Evolutionary conservation across 35 echinoderm and acorn worm species (phyloP).

Genomic region (Chiridota heheva): DNA sequence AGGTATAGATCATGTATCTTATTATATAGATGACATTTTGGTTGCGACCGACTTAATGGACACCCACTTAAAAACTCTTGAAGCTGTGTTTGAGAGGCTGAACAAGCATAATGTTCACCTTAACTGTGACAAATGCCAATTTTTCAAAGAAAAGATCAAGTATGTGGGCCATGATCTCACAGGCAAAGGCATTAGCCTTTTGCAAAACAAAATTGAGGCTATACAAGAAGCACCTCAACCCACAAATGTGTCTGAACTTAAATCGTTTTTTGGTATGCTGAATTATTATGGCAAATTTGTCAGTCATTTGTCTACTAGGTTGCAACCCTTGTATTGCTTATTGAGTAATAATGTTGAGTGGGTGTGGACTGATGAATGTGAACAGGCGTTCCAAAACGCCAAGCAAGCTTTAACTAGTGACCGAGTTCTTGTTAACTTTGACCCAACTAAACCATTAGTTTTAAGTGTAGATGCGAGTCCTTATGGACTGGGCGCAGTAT

Average conservation of each 20-base stretch:
- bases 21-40: conserved; percentile 35
- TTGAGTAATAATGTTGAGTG: conserved; percentile 1
- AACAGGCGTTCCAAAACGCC: conserved; percentile 16
- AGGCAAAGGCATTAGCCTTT: not conserved
- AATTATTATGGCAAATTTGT: conserved; percentile 68
- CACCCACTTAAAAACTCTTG: not conserved
- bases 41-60: not conserved
- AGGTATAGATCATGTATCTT: conserved; percentile 9
- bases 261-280: conserved; percentile 21
- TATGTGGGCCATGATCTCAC: not conserved
- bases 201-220: conserved; percentile 15
- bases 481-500: conserved; percentile 39
- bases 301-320: not conserved
- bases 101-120: conserved; percentile 16
- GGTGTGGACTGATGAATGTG: not conserved
- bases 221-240: not conserved
- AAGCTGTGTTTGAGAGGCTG: not conserved
- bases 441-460: not conserved
- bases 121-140: not conserved
- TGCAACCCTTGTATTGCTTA: not conserved
- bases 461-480: conserved; percentile 25
- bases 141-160: not conserved
- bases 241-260: conserved; percentile 12
- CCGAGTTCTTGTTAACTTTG: not conserved
- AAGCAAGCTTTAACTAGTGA: conserved; percentile 6